Conservation (phyloP, 2,888 invertebrate genomes). For the Acrobasis repandana region DNA sequence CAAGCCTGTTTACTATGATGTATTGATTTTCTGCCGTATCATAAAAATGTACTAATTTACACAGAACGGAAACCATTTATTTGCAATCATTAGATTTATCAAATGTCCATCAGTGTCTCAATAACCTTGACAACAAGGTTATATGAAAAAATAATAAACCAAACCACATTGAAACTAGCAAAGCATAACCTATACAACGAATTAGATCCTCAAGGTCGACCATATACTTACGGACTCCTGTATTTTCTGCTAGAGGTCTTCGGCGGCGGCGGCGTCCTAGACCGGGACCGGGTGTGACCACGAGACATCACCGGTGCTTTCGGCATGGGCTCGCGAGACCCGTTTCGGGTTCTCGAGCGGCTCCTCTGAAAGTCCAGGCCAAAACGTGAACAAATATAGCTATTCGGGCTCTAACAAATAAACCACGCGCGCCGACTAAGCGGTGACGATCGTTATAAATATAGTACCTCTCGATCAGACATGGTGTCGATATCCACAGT, state of each 20-base stretch:
- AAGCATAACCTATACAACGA: constrained; percentile 13
- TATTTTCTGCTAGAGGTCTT: constrained; percentile 75
- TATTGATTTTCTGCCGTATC: not conserved
- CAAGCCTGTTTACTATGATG: not conserved
- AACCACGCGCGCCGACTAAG: constrained; percentile 64
- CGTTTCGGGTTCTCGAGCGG: constrained; percentile 78
- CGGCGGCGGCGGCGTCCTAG: constrained; percentile 78
- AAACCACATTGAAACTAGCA: constrained; percentile 19
- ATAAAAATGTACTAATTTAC: not conserved
- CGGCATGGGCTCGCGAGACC: constrained; percentile 71
- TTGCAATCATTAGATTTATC: not conserved
- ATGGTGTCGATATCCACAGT: constrained; percentile 48
- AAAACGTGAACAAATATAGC: constrained; percentile 45
- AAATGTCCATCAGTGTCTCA: constrained; percentile 30
- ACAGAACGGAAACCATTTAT: not conserved
- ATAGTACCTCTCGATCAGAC: constrained; percentile 80
- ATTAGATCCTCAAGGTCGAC: constrained; percentile 22
- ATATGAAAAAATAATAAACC: constrained; percentile 42
- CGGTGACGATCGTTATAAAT: constrained; percentile 50
- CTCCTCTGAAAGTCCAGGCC: constrained; percentile 73
- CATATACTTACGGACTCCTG: constrained; percentile 72
- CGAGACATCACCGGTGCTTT: constrained; percentile 72
- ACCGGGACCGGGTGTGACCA: constrained; percentile 78
- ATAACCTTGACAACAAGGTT: constrained; percentile 71
- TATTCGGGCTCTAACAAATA: constrained; percentile 45